Conservation (phyloP, 2,888 invertebrate genomes). For the Ernsta delagoae region DNA sequence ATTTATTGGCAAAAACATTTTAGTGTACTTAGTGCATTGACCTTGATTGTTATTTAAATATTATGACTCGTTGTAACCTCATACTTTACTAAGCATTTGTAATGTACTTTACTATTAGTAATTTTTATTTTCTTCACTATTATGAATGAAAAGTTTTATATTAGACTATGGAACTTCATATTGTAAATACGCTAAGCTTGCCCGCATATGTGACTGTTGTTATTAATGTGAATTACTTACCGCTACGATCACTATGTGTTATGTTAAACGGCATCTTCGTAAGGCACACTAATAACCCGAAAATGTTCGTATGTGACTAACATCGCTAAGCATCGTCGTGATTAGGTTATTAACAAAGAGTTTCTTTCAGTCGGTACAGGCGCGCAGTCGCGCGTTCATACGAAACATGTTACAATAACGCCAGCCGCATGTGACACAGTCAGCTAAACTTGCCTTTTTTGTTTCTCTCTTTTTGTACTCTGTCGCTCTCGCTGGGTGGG, state of each 20-base stretch:
- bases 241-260: constrained; percentile 64
- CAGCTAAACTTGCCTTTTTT: constrained; percentile 77
- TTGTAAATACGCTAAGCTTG: constrained; percentile 82
- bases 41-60: constrained; percentile 44
- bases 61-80: constrained; percentile 41
- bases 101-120: constrained; percentile 52
- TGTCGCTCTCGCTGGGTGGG: constrained; percentile 84
- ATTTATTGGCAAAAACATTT: constrained; percentile 83
- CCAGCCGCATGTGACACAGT: constrained; percentile 77
- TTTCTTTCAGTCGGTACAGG: constrained; percentile 39
- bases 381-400: constrained; percentile 43
- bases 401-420: constrained; percentile 55
- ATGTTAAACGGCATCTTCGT: constrained; percentile 70
- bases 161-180: constrained; percentile 58
- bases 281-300: constrained; percentile 71
- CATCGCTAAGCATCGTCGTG: constrained; percentile 74
- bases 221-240: constrained; percentile 68
- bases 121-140: constrained; percentile 46
- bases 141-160: constrained; percentile 51
- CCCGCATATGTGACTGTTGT: constrained; percentile 83
- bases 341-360: constrained; percentile 44
- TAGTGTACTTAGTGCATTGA: constrained; percentile 54
- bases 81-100: constrained; percentile 49
- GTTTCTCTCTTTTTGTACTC: constrained; percentile 80
- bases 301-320: constrained; percentile 70